Base-by-base conservation (phyloP, 2,113 vertebrate genomes). In the Rhadina sibilatrix region DNA sequence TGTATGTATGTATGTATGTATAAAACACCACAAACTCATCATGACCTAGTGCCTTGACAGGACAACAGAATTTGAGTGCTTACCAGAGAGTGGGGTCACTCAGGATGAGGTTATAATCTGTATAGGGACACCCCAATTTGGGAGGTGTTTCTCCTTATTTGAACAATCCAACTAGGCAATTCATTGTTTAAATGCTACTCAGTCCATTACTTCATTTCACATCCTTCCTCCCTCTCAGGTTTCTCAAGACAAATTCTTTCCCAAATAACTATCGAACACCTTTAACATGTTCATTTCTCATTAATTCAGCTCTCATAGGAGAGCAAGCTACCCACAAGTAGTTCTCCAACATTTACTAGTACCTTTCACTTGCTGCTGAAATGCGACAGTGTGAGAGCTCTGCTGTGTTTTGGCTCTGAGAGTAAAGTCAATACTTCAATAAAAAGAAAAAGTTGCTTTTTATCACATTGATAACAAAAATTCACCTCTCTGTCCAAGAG, bases 381-480 rank as follows among this genome's bases (percentile, higher is more conserved):
- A 94, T 52, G 28, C 0, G 6, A 17, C 47, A 25, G 25, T 54
- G 23, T 63, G 63, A 83, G 83, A 91, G 25, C 31, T 50, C 33
- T 1, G 9, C 16, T 1, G 1, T 63, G 40, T 28, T 95, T 78
- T 65, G 54, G n/a, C 49, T 76, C 50, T 20, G 12, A 75, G 30
- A 9, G 0, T 56, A 68, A 78, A 91, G 69, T 50, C 61, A 69
- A 77, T 57, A 56, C 44, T 71, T 56, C 49, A 61, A 4, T 37
- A 76, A 80, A 91, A 94, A 56, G 56, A 87, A 87, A 91, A 92
- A 70, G 8, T 12, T 13, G 2, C n/a, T 87, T 83, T 78, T 91
- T 69, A 85, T 38, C 20, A 50, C 40, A 69, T 5, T 52, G 49
- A 56, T 88, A 89, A 60, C 38, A 93, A 23, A 78, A 80, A 92